Base-by-base conservation (phyloP, 2,888 invertebrate genomes). In the Drosophila percnosoma region DNA sequence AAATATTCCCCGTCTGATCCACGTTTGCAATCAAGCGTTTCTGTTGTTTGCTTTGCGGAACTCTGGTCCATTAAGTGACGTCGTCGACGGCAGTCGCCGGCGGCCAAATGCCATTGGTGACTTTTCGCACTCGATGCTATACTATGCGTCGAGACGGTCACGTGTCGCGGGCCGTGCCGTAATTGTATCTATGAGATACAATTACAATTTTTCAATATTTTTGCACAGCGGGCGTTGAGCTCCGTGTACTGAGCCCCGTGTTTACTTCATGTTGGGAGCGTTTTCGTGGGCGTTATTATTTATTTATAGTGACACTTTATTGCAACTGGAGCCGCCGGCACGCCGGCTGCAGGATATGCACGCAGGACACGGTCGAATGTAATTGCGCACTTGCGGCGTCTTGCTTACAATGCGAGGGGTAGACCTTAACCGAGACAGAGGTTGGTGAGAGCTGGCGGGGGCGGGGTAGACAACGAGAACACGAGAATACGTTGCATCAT, bases 271-370 rank as follows among this genome's bases (percentile, higher is more conserved):
- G 45, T 24, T 45, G 40, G 58, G 24, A 45, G 64, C 45, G 63
- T 69, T 71, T 82, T 78, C 73, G 85, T 89, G 85, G 87, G 87
- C 87, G 87, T 87, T 90, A 90, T 87, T 87, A 87, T 87, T 87
- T 90, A 87, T 87, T 87, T 87, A 87, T 90, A 87, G 87, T 89
- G 87, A 87, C 87, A 87, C 89, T 87, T 87, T 87, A 87, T 87
- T 89, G 89, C 90, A 69, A 52, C 72, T 55, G 38, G 38, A 29
- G 79, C 75, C 58, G 68, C 70, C 53, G 68, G 81, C 80, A 45
- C 24, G 75, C 70, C 82, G 64, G 75, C 85, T 80, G 85, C 80
- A 86, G 90, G 87, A 87, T 80, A 78, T 80, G 87, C 73, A 79
- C 82, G 33, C 83, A 77, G 80, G 86, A 88, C 86, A 83, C 83